phyloP scores from a whole-genome alignment of 2,888 invertebrate genomes.

The Agriopis marginaria region DNA sequence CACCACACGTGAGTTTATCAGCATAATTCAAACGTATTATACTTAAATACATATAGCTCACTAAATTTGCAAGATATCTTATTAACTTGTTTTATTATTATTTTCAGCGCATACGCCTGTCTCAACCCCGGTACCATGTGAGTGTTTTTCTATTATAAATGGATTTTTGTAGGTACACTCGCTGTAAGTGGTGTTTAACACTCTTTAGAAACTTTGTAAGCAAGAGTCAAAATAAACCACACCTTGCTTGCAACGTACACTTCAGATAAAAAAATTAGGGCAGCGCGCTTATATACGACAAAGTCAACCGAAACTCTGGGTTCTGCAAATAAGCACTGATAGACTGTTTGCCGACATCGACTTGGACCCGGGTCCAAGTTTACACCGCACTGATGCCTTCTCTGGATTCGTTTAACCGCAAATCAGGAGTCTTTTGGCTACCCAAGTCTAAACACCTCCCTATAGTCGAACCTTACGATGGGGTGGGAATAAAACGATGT shows the following conservation, averaged over 20 bases:
- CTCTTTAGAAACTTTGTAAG: not conserved
- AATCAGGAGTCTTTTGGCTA: no score
- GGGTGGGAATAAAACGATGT: not conserved
- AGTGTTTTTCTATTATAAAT: constrained; percentile 5
- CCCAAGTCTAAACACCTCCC: no score
- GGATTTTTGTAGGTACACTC: not conserved
- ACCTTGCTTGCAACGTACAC: no score
- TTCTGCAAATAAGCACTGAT: no score
- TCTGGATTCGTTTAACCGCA: no score
- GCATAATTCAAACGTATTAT: not conserved
- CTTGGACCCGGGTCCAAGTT: no score
- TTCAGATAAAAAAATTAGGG: no score
- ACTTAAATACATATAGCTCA: not conserved
- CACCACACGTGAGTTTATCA: constrained; percentile 30
- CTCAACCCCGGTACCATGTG: constrained; percentile 22
- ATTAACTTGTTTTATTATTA: not conserved
- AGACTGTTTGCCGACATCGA: no score
- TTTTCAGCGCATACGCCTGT: constrained; percentile 13
- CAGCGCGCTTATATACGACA: no score
- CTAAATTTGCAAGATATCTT: not conserved
- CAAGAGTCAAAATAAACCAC: no score
- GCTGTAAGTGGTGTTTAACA: not conserved
- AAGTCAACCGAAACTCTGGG: no score
- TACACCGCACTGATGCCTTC: no score
- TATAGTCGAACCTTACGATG: not conserved